Evolutionary conservation across 2,113 vertebrate species (phyloP).

Genomic region (Oxygymnocypris stewartii): DNA sequence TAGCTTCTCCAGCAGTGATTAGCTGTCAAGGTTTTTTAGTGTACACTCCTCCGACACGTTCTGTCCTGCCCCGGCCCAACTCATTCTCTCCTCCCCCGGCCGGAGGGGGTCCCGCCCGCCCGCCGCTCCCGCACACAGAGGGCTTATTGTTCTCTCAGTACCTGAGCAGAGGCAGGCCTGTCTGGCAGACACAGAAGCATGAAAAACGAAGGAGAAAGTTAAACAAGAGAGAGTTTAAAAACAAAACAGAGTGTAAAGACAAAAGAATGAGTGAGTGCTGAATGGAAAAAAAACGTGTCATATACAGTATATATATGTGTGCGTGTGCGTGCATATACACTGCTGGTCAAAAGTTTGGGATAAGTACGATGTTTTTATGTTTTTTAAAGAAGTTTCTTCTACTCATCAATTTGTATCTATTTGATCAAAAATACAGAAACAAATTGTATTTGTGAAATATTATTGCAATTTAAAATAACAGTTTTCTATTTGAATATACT

Average conservation of each 20-base stretch:
- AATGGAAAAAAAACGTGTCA: neutral
- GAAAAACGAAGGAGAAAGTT: constrained; percentile 41
- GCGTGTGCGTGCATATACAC: too few species aligned
- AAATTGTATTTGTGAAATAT: too few species aligned
- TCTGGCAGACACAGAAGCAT: constrained; percentile 44
- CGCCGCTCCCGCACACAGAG: constrained; percentile 49
- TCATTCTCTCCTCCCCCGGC: constrained; percentile 34
- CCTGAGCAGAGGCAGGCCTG: constrained; percentile 50
- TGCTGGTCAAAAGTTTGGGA: too few species aligned
- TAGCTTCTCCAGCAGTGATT: neutral
- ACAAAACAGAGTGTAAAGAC: neutral
- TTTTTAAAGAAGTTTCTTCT: too few species aligned
- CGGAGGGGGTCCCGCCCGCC: constrained; percentile 30
- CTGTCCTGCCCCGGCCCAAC: constrained; percentile 39
- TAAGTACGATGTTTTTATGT: too few species aligned
- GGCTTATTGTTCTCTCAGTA: constrained; percentile 57
- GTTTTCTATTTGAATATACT: too few species aligned
- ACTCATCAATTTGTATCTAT: too few species aligned
- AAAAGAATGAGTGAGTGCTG: neutral
- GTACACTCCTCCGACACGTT: constrained; percentile 34
- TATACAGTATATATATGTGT: too few species aligned
- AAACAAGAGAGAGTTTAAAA: constrained; percentile 58
- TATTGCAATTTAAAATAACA: too few species aligned
- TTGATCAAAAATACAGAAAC: too few species aligned
- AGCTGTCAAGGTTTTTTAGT: constrained; percentile 11